Conservation (phyloP, 2,113 vertebrate species). For the Malurus elegans region DNA sequence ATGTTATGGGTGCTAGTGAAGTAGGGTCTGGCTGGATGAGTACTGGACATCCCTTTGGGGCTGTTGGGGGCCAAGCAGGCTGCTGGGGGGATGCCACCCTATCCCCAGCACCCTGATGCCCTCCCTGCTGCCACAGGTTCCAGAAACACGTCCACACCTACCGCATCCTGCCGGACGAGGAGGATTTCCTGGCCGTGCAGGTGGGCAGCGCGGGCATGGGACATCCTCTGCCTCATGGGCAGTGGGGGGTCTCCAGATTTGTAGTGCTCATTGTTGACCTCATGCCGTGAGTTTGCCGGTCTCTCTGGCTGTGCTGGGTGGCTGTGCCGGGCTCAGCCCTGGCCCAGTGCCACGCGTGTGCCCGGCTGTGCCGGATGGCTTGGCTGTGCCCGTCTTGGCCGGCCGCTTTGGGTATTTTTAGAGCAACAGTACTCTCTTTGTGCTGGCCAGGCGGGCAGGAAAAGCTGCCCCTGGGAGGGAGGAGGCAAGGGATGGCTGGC, state of each 20-base stretch:
- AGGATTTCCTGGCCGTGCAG: slow-evolving; percentile 94
- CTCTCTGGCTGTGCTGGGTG: neutral
- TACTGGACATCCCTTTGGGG: rapidly evolving
- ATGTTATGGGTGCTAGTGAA: neutral
- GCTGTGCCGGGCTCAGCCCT: neutral
- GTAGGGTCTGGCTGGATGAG: neutral
- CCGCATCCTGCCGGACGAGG: slow-evolving; percentile 92
- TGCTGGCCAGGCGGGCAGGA: neutral
- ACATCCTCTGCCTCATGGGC: neutral
- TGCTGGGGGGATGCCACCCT: neutral
- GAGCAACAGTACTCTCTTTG: slow-evolving; percentile 45
- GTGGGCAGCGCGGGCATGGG: slow-evolving; percentile 54
- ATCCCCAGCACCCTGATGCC: neutral
- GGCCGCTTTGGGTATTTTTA: neutral
- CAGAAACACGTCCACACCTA: slow-evolving; percentile 98
- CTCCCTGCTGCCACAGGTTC: slow-evolving; percentile 73
- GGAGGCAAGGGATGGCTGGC: neutral
- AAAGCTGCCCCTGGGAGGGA: neutral
- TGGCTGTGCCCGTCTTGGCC: neutral
- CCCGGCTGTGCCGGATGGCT: neutral
- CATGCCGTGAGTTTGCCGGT: rapidly evolving
- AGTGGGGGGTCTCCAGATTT: neutral
- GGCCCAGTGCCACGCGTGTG: neutral
- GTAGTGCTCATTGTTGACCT: neutral
- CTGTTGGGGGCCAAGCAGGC: rapidly evolving